phyloP scores from a whole-genome alignment of 1,140 invertebrate genomes.

The fruit fly (Drosophila melanogaster) region DNA sequence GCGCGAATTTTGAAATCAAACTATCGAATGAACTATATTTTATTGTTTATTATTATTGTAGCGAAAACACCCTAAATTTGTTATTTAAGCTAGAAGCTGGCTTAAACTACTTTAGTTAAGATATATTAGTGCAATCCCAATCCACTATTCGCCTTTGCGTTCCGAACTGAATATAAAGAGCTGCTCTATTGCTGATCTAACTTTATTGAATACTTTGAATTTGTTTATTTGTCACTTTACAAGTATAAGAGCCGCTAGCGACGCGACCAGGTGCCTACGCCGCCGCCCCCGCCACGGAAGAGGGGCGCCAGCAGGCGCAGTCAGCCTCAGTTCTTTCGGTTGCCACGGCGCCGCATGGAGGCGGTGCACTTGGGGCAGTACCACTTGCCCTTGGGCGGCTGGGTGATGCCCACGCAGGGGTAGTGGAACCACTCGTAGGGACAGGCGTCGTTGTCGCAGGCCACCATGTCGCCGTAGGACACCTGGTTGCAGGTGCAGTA shows the following conservation, averaged over 20 bases:
- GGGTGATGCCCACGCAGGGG: conserved; percentile 97
- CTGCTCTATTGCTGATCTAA: background rate
- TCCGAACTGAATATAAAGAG: background rate
- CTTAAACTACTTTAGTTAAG: no score
- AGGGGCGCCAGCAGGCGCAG: conserved; percentile 19
- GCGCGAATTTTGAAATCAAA: background rate
- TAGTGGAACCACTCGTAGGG: conserved; percentile 99
- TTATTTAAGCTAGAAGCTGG: no score
- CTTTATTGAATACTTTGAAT: conserved; percentile 7
- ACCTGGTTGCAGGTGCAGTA: conserved; percentile 99
- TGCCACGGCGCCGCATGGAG: conserved; percentile 93
- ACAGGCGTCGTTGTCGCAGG: conserved; percentile 99
- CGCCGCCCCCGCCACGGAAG: conserved; percentile 19
- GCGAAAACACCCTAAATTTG: no score
- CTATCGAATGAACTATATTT: background rate
- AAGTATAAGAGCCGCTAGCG: background rate
- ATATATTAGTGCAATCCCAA: no score
- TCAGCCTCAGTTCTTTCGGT: conserved; percentile 88
- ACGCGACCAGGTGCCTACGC: conserved; percentile 9
- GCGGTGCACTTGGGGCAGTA: conserved; percentile 97
- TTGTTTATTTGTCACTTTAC: background rate
- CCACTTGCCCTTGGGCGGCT: conserved; percentile 99
- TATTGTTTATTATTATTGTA: no score
- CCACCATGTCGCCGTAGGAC: conserved; percentile 99
- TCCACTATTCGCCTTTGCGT: background rate